These are phyloP conservation scores for Chloropsis cyanopogon DNA, from an alignment of 2,113 vertebrate genomes.

Conservation along the genomic window DNA sequence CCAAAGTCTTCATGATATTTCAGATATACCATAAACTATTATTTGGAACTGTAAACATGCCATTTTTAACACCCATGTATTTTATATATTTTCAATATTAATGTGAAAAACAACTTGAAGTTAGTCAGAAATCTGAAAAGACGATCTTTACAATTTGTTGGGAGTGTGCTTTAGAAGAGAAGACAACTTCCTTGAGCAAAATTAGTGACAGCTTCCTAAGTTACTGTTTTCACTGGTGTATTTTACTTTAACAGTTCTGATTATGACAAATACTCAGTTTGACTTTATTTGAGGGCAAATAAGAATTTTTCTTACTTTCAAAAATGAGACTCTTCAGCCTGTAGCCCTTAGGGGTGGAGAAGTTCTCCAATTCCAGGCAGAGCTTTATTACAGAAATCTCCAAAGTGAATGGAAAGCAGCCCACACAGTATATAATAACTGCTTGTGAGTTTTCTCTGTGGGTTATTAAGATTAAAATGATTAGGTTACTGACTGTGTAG, in stretches of 20 bases:
- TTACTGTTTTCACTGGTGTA: not conserved
- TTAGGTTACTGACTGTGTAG: not conserved
- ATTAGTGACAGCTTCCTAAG: not conserved
- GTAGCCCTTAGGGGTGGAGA: not conserved
- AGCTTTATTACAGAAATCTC: conserved; percentile 28
- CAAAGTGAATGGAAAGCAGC: conserved; percentile 16
- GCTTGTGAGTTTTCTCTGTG: not conserved
- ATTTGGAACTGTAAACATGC: not conserved
- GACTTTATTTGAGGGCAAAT: not conserved
- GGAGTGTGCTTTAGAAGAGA: not conserved
- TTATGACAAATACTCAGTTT: not conserved
- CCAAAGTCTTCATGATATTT: not conserved
- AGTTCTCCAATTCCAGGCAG: not conserved
- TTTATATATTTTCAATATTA: not conserved
- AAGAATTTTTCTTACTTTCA: not conserved
- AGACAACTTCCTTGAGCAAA: not conserved
- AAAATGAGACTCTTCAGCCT: not conserved
- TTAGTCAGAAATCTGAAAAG: not conserved
- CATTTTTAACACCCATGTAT: not conserved
- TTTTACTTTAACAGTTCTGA: not conserved
- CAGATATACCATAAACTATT: not conserved
- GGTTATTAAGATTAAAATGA: conserved; percentile 38
- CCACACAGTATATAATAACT: not conserved
- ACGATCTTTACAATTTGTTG: not conserved
- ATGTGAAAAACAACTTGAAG: not conserved